Evolutionary conservation across 2,113 vertebrate species (phyloP), one percentile per base, ranked within the genome.

Genomic region (Notechis scutatus): DNA sequence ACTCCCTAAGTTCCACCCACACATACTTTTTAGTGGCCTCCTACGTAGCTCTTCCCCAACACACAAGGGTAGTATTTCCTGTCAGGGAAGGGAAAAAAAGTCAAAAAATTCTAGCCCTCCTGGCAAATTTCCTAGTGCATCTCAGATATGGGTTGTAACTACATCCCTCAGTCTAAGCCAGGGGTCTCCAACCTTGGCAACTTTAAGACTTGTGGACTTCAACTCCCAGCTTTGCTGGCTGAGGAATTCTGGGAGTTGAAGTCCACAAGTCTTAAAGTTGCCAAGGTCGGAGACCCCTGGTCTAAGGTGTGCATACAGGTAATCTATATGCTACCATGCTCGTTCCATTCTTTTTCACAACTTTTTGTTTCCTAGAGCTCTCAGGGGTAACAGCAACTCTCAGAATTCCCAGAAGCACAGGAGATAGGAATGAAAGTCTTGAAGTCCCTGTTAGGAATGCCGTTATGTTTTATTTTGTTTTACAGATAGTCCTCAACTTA

Each of bases 21-120:
- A 55, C 64, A 61, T 89, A 93, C 8, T 8, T 81, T 74, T 91
- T 94, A 10, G 69, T n/a, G 92, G 59, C 34, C 57, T 87, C 0
- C 0, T 86, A 45, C 54, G 61, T 24, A 86, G 34, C 50, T 81
- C 18, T 85, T 94, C 94, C 47, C 85, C 91, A 90, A 47, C 6
- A 81, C n/a, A 81, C 91, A 20, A 34, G 92, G 87, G 52, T 59
- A 95, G 91, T 93, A 10, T 45, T 96, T 91, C 93, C 14, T 93
- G 0, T 85, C 87, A 20, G 11, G 90, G 94, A 91, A 94, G 11
- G 0, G 1, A 0, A 91, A 93, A 94, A 15, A 9, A 24, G 45
- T 95, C 42, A 21, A 29, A 95, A 81, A 94, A 55, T 5, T 0
- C 0, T 42, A 93, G 29, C 52, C 93, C 93, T 14, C 21, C 56